These are phyloP conservation scores for Paraescarpia echinospica DNA, from an alignment of 1,140 invertebrate species.

Conservation along the genomic window DNA sequence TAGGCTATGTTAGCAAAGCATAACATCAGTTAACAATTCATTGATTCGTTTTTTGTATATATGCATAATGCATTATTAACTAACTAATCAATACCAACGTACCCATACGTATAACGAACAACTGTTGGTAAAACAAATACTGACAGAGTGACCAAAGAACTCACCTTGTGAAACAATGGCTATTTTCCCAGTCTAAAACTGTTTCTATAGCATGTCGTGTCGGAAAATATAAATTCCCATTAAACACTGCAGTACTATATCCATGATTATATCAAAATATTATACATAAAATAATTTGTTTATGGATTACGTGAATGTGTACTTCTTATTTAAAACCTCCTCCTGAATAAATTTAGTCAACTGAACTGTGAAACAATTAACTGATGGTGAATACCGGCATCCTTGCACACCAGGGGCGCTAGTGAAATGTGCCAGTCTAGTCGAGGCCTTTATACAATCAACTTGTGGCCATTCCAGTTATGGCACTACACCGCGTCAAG, in stretches of 20 bases:
- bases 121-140: background rate
- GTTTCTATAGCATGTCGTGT: conserved; percentile 93
- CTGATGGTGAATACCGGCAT: background rate
- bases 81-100: too few relatives aligned
- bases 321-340: too few relatives aligned
- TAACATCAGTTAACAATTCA: background rate
- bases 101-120: background rate
- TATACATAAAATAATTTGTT: too few relatives aligned
- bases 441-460: too few relatives aligned
- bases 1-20: background rate
- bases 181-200: conserved; percentile 95
- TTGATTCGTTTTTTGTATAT: background rate
- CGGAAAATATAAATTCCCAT: conserved; percentile 59
- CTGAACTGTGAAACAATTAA: background rate
- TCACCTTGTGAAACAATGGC: conserved; percentile 84
- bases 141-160: conserved; percentile 7
- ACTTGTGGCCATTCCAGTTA: too few relatives aligned
- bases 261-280: too few relatives aligned
- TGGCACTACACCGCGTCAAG: too few relatives aligned
- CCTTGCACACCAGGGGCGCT: too few relatives aligned
- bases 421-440: background rate
- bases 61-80: background rate
- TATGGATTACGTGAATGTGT: too few relatives aligned
- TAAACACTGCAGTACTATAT: too few relatives aligned
- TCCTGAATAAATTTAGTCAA: too few relatives aligned